phyloP scores from a whole-genome alignment of 2,797 vertebrate genomes.

The Enteromius treurensis region DNA sequence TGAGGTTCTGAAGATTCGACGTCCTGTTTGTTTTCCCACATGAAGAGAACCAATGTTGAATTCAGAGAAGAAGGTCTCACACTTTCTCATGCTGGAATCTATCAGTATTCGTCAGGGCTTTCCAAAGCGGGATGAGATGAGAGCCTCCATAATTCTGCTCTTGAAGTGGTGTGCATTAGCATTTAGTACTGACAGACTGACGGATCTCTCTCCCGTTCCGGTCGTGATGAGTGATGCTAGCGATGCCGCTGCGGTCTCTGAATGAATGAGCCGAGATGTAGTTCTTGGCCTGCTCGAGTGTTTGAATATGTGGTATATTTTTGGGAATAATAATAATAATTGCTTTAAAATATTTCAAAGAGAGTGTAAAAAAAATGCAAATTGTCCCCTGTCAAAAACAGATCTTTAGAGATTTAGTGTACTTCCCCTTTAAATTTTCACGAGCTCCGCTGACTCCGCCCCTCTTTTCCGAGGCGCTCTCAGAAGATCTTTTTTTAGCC shows the following conservation, averaged over 20 bases:
- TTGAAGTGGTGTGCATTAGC: conserved; percentile 23
- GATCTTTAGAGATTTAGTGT: too few species aligned
- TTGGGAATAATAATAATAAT: not conserved
- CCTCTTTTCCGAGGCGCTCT: too few species aligned
- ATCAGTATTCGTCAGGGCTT: conserved; percentile 1
- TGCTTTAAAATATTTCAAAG: too few species aligned
- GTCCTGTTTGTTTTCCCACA: conserved; percentile 55
- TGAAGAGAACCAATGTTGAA: conserved; percentile 4
- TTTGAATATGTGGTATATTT: conserved; percentile 7
- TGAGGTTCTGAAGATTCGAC: conserved; percentile 36
- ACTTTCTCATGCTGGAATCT: conserved; percentile 46
- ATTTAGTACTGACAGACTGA: not conserved
- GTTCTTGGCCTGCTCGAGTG: not conserved
- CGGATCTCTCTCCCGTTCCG: not conserved
- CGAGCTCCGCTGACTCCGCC: too few species aligned
- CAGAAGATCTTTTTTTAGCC: too few species aligned
- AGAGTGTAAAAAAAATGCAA: too few species aligned
- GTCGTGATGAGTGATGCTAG: not conserved
- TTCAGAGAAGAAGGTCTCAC: conserved; percentile 17
- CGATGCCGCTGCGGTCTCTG: not conserved
- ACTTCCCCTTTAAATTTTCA: too few species aligned
- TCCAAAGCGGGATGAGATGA: not conserved
- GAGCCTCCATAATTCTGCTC: not conserved
- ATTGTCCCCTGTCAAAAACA: too few species aligned
- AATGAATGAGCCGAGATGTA: conserved; percentile 26